Evolutionary conservation across 2,888 invertebrate genomes (phyloP).

Genomic region (Desoria tigrina): DNA sequence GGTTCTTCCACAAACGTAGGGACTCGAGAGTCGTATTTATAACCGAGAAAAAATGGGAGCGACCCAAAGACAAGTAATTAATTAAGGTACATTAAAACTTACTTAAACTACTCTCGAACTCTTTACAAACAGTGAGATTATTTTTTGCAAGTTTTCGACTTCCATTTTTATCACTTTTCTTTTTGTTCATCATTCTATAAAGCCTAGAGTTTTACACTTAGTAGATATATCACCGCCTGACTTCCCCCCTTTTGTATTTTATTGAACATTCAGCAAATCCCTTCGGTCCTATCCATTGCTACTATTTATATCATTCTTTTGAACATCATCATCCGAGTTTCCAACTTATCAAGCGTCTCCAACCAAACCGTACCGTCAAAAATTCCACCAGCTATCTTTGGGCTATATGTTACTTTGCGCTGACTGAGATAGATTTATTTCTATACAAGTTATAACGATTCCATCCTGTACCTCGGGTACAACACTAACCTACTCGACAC

Average conservation of each 20-base stretch:
- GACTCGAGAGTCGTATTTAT: too few species aligned
- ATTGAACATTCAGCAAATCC: slow-evolving; percentile 27
- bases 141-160: not conserved
- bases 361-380: not conserved
- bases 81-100: too few species aligned
- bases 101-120: too few species aligned
- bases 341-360: not conserved
- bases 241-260: slow-evolving; percentile 13
- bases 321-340: slow-evolving; percentile 13
- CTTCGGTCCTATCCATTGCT: slow-evolving; percentile 1
- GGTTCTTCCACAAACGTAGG: too few species aligned
- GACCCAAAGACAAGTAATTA: too few species aligned
- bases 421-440: not conserved
- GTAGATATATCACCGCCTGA: slow-evolving; percentile 18
- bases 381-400: too few species aligned
- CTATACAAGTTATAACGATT: not conserved
- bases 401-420: too few species aligned
- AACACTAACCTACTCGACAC: not conserved
- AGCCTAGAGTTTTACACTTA: not conserved
- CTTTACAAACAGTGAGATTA: slow-evolving; percentile 6
- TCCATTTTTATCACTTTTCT: slow-evolving; percentile 16
- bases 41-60: too few species aligned
- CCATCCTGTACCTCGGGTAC: not conserved
- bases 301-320: not conserved
- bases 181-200: slow-evolving; percentile 18